Base-by-base conservation (phyloP, 1,140 invertebrate species). In the Diprion similis region DNA sequence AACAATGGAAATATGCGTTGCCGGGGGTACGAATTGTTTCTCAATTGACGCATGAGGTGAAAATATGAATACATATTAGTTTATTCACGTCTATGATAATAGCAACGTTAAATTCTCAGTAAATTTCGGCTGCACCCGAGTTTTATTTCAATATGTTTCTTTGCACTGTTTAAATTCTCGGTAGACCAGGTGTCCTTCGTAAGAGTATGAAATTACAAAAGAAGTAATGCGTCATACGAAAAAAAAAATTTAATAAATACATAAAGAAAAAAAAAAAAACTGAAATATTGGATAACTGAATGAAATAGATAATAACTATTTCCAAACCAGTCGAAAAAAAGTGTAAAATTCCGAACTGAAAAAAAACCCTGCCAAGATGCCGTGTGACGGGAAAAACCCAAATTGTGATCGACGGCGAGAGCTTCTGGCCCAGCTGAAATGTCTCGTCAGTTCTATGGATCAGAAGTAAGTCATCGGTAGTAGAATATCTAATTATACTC, bases 401-500 rank as follows among this genome's bases (percentile, higher is more conserved):
- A 82, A 85, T 72, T 87, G 85, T 66, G 77, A 85, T 11, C 75
- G 80, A 48, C 79, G 85, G 46, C 78, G 84, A 10, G 81, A 85
- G 65, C 74, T 87, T 45, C 69, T 87, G 37, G 48, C 80, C 0
- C 81, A 84, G 71, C 70, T 87, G 24, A 87, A 87, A 83, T 87
- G 85, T 65, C 77, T 87, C n/a, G 80, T 87, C 45, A 82, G 78
- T 19, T 82, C 83, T 10, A 87, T 87, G 85, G 85, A 87, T 47
- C 75, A 71, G 65, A 85, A 80, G 83, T 86, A 79, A 80, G 72
- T 71, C 47, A 37, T 66, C 67, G 7, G 46, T 48, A 10, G 47
- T 71, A 64, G 8, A 37, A n/a, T 45, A 19, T 8, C 45, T 72
- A 51, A 24, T 24, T 37, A 37, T 37, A 37, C 6, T 1, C 24